Conservation (phyloP, 2,113 vertebrate genomes). For the Planiliza haematocheilus region DNA sequence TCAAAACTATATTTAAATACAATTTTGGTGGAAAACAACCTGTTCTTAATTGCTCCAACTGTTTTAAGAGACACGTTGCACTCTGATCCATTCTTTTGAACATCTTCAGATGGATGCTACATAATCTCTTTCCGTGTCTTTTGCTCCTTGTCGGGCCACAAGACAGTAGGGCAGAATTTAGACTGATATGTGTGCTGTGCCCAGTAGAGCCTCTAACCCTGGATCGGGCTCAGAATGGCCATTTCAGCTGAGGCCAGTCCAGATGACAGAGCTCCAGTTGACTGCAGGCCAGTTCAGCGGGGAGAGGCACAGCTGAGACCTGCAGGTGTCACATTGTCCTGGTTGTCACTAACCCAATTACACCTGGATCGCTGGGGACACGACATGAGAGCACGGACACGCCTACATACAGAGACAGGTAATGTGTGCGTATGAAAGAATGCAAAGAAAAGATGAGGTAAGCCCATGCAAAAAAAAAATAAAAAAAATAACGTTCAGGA, state of each 20-base stretch:
- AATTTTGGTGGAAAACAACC: background rate
- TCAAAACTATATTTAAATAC: too few relatives aligned
- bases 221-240: slow-evolving; percentile 56
- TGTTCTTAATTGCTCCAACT: background rate
- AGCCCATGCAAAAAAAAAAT: slow-evolving; percentile 17
- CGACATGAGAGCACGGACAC: slow-evolving; percentile 29
- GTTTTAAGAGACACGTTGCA: background rate
- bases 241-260: slow-evolving; percentile 55
- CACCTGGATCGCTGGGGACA: slow-evolving; percentile 69
- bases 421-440: slow-evolving; percentile 24
- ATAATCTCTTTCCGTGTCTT: slow-evolving; percentile 18
- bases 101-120: slow-evolving; percentile 7
- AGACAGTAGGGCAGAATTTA: slow-evolving; percentile 53
- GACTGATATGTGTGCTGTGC: slow-evolving; percentile 51
- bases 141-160: slow-evolving; percentile 28
- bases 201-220: slow-evolving; percentile 44
- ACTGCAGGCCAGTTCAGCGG: slow-evolving; percentile 71
- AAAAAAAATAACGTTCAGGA: slow-evolving; percentile 45
- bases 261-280: slow-evolving; percentile 75
- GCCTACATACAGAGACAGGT: slow-evolving; percentile 5
- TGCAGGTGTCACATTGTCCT: slow-evolving; percentile 80
- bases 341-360: slow-evolving; percentile 81
- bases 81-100: slow-evolving; percentile 6
- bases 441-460: slow-evolving; percentile 37
- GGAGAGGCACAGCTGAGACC: slow-evolving; percentile 73